Conservation (phyloP, 2,797 vertebrate species). For the Danio kyathit region DNA sequence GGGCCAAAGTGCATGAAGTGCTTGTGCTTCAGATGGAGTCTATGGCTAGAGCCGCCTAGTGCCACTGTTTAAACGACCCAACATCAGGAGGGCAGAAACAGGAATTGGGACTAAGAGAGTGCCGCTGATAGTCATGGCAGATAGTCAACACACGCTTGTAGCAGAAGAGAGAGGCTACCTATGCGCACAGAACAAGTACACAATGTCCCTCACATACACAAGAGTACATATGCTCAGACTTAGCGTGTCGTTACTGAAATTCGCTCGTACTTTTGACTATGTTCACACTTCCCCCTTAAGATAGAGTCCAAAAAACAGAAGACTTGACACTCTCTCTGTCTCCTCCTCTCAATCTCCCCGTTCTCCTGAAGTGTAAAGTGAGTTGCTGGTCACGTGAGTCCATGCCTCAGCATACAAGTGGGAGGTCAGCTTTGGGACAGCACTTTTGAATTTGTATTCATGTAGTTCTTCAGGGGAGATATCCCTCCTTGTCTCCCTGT, state of each 20-base stretch:
- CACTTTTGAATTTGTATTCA: slow-evolving; percentile 54
- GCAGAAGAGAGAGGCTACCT: slow-evolving; percentile 33
- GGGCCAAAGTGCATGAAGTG: slow-evolving; percentile 84
- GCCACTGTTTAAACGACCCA: slow-evolving; percentile 69
- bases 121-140: slow-evolving; percentile 50
- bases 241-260: slow-evolving; percentile 45
- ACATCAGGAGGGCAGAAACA: slow-evolving; percentile 68
- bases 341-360: slow-evolving; percentile 51
- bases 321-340: slow-evolving; percentile 40
- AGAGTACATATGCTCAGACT: slow-evolving; percentile 55
- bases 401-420: slow-evolving; percentile 55
- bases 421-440: slow-evolving; percentile 55
- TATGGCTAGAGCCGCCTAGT: slow-evolving; percentile 63
- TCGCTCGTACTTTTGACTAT: slow-evolving; percentile 48
- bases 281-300: slow-evolving; percentile 37
- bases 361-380: slow-evolving; percentile 58
- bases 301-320: slow-evolving; percentile 47
- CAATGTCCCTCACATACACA: slow-evolving; percentile 55
- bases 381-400: slow-evolving; percentile 47
- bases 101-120: slow-evolving; percentile 45
- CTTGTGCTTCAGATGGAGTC: slow-evolving; percentile 80
- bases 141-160: slow-evolving; percentile 40
- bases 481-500: slow-evolving; percentile 53
- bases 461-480: slow-evolving; percentile 39
- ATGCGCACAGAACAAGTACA: slow-evolving; percentile 63